Conservation (phyloP, 2,888 invertebrate genomes). For the Pterobdella sp. region DNA sequence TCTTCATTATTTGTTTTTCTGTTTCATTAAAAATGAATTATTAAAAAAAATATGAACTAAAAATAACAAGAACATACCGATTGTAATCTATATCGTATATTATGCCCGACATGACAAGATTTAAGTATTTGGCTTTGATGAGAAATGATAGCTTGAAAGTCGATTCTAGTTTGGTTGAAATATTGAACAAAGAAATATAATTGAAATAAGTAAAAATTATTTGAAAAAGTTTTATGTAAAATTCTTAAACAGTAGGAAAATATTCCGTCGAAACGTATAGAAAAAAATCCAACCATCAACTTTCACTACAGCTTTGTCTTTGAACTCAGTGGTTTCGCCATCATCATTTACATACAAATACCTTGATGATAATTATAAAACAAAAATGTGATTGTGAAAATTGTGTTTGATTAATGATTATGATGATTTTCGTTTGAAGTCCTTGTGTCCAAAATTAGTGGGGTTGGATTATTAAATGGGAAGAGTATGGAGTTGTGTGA, state of each 20-base stretch:
- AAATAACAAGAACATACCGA: conserved; percentile 36
- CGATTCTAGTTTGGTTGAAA: too few relatives aligned
- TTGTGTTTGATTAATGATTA: not conserved
- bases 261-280: not conserved
- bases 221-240: too few relatives aligned
- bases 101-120: conserved; percentile 40
- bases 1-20: not conserved
- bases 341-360: conserved; percentile 41
- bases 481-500: too few relatives aligned
- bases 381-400: not conserved
- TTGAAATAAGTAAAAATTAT: too few relatives aligned
- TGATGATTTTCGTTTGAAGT: not conserved
- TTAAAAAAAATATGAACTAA: too few relatives aligned
- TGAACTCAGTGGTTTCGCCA: conserved; percentile 37
- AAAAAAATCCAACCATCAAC: conserved; percentile 41
- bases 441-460: too few relatives aligned
- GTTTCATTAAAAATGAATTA: too few relatives aligned
- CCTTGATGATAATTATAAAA: not conserved
- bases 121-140: conserved; percentile 41
- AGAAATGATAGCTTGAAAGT: conserved; percentile 41
- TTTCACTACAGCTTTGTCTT: conserved; percentile 42
- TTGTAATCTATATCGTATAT: conserved; percentile 43
- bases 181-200: too few relatives aligned
- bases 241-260: too few relatives aligned
- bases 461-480: too few relatives aligned